A percentile compares a stretch with the other conserved stretches of the same genome.
Evolutionary conservation across 2,113 vertebrate genomes (phyloP).

Genomic region (Hemichromis elongatus): DNA sequence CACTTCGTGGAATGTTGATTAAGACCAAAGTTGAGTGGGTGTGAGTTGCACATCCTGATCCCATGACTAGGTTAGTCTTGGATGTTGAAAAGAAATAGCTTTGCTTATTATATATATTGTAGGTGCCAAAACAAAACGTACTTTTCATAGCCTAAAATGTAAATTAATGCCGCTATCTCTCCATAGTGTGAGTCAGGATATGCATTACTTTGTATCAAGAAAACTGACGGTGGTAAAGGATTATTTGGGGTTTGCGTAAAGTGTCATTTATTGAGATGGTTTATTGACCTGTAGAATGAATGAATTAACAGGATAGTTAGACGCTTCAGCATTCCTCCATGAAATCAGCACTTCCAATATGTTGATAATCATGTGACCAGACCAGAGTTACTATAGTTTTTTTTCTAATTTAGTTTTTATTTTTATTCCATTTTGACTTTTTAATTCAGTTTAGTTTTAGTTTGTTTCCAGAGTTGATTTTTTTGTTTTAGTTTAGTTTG

Average conservation of each 20-base stretch:
- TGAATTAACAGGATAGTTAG: slow-evolving; percentile 13
- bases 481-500: neutral
- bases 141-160: neutral
- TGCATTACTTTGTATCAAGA: neutral
- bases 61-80: neutral
- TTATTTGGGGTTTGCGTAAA: neutral
- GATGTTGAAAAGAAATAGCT: neutral
- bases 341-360: neutral
- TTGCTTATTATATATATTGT: neutral
- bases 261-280: neutral
- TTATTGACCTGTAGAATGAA: neutral
- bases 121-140: neutral
- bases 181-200: neutral
- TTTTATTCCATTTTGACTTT: neutral
- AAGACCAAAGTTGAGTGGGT: neutral
- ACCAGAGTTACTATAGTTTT: neutral
- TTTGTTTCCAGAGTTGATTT: neutral
- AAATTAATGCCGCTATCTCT: neutral
- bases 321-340: neutral
- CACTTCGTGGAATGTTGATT: neutral
- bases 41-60: neutral
- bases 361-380: neutral
- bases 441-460: neutral
- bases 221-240: neutral
- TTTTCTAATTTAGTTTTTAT: neutral